Conservation (phyloP, 2,888 invertebrate genomes). For the Dasypogon diadema region DNA sequence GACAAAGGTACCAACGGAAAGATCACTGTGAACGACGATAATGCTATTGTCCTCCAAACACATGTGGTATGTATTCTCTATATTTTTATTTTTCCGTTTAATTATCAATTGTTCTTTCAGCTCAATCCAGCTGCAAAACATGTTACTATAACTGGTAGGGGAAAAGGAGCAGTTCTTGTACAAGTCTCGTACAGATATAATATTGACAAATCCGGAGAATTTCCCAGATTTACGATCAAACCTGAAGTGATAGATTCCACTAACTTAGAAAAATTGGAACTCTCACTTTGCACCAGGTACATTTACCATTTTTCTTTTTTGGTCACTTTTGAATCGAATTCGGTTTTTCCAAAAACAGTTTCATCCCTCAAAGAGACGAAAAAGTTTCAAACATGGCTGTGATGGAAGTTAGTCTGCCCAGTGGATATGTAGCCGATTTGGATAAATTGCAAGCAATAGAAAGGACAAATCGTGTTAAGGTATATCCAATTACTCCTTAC, state of each 20-base stretch:
- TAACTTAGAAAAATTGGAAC: conserved; percentile 72
- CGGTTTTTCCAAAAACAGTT: conserved; percentile 69
- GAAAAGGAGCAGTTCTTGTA: conserved; percentile 82
- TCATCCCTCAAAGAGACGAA: conserved; percentile 72
- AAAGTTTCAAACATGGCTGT: conserved; percentile 88
- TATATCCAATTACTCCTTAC: background rate
- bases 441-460: conserved; percentile 76
- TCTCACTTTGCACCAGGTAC: conserved; percentile 86
- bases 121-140: conserved; percentile 70
- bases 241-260: conserved; percentile 87
- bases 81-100: background rate
- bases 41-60: conserved; percentile 85
- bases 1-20: conserved; percentile 59
- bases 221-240: conserved; percentile 88
- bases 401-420: conserved; percentile 89
- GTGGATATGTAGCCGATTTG: conserved; percentile 88
- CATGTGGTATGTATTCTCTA: conserved; percentile 73
- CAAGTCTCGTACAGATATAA: conserved; percentile 85
- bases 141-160: conserved; percentile 81
- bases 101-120: conserved; percentile 51
- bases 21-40: conserved; percentile 76
- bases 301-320: background rate
- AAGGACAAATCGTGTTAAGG: conserved; percentile 68
- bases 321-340: too few species aligned
- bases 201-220: conserved; percentile 87